A percentile compares a stretch with the other conserved stretches of the same genome.
Conservation (phyloP, 2,888 invertebrate species). For the Meandrusa payeni region DNA sequence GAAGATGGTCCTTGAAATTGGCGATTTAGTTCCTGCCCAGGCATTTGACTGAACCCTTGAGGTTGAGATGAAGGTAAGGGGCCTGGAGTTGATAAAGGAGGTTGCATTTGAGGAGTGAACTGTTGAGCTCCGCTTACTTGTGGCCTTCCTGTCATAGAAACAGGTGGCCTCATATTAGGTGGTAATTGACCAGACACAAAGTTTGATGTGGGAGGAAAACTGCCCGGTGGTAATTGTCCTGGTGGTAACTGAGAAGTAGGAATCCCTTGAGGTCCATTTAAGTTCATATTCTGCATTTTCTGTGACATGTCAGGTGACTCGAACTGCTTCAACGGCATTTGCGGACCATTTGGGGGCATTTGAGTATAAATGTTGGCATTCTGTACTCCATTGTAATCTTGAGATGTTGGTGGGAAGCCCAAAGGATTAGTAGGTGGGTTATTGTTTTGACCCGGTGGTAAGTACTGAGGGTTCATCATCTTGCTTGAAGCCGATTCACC, state of each 20-base stretch:
- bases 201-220: slow-evolving; percentile 51
- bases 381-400: slow-evolving; percentile 66
- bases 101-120: slow-evolving; percentile 35
- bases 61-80: slow-evolving; percentile 18
- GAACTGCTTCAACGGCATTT: slow-evolving; percentile 40
- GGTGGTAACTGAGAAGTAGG: slow-evolving; percentile 60
- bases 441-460: slow-evolving; percentile 71
- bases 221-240: slow-evolving; percentile 45
- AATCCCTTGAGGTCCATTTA: slow-evolving; percentile 63
- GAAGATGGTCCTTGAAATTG: slow-evolving; percentile 33
- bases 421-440: slow-evolving; percentile 65
- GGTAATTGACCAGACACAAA: slow-evolving; percentile 42
- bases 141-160: slow-evolving; percentile 40
- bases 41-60: slow-evolving; percentile 16
- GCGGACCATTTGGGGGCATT: slow-evolving; percentile 52
- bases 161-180: slow-evolving; percentile 48
- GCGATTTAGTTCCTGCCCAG: slow-evolving; percentile 20
- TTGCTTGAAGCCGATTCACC: slow-evolving; percentile 48
- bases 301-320: slow-evolving; percentile 61
- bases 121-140: slow-evolving; percentile 45
- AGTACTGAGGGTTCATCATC: slow-evolving; percentile 76
- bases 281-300: slow-evolving; percentile 70
- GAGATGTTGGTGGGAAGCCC: slow-evolving; percentile 54
- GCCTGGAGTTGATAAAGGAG: slow-evolving; percentile 37
- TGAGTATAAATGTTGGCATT: slow-evolving; percentile 63